Base-by-base conservation (phyloP, 2,113 vertebrate genomes). In the Spea multiplicata region DNA sequence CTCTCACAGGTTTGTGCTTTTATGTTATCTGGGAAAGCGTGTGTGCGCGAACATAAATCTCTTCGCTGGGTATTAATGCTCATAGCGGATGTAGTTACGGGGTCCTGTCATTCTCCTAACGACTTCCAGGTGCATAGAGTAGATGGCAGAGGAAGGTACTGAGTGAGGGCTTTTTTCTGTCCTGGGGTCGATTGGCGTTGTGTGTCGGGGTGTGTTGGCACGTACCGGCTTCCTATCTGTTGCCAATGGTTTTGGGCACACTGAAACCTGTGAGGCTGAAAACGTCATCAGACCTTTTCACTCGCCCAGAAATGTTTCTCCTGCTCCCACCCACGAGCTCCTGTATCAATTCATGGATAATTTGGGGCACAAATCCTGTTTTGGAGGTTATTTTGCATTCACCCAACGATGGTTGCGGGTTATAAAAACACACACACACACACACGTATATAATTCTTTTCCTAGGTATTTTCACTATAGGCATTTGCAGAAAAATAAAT, bases 21-120 rank as follows among this genome's bases (percentile, higher is more conserved):
- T 78, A 72, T 73, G 7, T 85, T 82, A 71, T 82, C 84, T 88
- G 78, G 76, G 75, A 49, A 82, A 87, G 86, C 75, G 71, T 83
- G 82, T 81, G 83, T 90, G 75, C 81, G 66, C 84, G 85, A 81
- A 65, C 59, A 79, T 74, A 83, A 81, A 74, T 71, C 55, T 74
- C 81, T 81, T 68, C 81, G 71, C 44, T 80, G 59, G 77, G 79
- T 76, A 76, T 75, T 81, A 84, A 55, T n/a, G 66, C 82, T 82
- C 52, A 70, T 59, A 81, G 71, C 57, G 50, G 75, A 74, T 83
- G 47, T 71, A 49, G 0, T 64, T 48, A 6, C n/a, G 2, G 70
- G 6, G 79, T 75, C 72, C 83, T 78, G 83, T 79, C 14, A 73
- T 76, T 85, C 53, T 80, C 64, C 13, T 81, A 67, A 71, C 73